Base-by-base conservation (phyloP, 2,888 invertebrate species). In the Parthenolecanium corni region DNA sequence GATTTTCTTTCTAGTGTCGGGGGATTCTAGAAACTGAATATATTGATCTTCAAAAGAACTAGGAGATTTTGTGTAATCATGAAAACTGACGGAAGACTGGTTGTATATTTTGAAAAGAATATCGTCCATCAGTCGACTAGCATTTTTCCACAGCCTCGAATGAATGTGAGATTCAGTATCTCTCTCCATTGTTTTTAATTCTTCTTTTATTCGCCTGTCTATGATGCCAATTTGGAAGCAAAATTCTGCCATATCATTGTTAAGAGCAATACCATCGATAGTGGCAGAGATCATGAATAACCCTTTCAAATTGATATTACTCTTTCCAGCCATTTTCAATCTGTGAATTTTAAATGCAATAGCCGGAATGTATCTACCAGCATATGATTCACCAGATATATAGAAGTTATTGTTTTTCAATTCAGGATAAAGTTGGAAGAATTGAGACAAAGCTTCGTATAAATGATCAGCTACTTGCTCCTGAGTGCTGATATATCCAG, bases 301-400 rank as follows among this genome's bases (percentile, higher is more conserved):
- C 4, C 85, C 85, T 74, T 81, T 78, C 47, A 83, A 72, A 71
- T 87, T 86, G 16, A 88, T 85, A 73, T 82, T 83, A 5, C 78
- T 73, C 58, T 76, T 73, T 0, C 83, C 81, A 18, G 20, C 20
- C 21, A 18, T n/a, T 47, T 58, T 58, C 1, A n/a, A 18, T 67
- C 80, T 79, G 69, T 85, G 81, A 63, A 89, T 87, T 1, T 84
- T 81, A 70, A 85, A 82, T 0, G 82, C 80, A 56, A 87, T 73
- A 0, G 90, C 87, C 1, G 93, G 93, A 0, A 92, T 0, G 90
- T 91, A 75, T 94, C 93, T 1, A 94, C 94, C n/a, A n/a, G n/a
- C n/a, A n/a, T n/a, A n/a, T n/a, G n/a, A n/a, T n/a, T n/a, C n/a
- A n/a, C n/a, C n/a, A 0, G 89, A 84, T 0, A 90, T 81, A 75